Evolutionary conservation across 2,113 vertebrate species (phyloP), one percentile per base, ranked within the genome.

Genomic region (Emydura subglobosa): DNA sequence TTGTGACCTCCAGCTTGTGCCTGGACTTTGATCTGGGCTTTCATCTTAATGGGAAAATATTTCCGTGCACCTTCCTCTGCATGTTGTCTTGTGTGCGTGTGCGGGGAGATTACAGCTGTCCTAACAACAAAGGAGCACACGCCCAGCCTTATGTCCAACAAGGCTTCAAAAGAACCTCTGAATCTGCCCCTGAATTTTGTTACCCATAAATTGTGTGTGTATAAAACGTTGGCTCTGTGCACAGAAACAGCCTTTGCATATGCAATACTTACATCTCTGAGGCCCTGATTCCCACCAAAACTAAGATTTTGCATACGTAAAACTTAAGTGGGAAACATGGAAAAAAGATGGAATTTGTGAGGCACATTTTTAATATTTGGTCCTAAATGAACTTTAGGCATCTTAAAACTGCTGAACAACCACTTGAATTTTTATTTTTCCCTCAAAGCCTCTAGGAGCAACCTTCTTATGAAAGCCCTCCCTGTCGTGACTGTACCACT

Each of bases 1-100:
- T 21, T 2, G 0, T 2, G 2, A 2, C 51, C 39, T 24, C 0
- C 10, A 31, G 79, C 39, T 61, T 47, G 5, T 1, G 3, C 53
- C 34, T 25, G 10, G 0, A 0, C 12, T 34, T 85, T 14, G 21
- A 79, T 4, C 59, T 79, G 76, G 42, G 21, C 13, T 49, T 83
- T 29, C 24, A 1, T 8, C 24, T 54, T 51, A 31, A 57, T 59
- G 3, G 7, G 8, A 57, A 51, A 27, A 3, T 50, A 13, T 7
- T 13, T 24, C 44, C 50, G 3, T 3, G 11, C 34, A 14, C 1
- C 0, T 55, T 44, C 16, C 29, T 21, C 82, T 5, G 79, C 0
- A 5, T 22, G 34, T 13, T 34, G 29, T 65, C 34, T 17, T 34
- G 61, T 31, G 6, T 34, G 29, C 31, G 59, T 31, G 3, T 29